These are phyloP conservation scores for Sarcophaga peregrina DNA, from an alignment of 1,140 invertebrate genomes.

Conservation along the genomic window DNA sequence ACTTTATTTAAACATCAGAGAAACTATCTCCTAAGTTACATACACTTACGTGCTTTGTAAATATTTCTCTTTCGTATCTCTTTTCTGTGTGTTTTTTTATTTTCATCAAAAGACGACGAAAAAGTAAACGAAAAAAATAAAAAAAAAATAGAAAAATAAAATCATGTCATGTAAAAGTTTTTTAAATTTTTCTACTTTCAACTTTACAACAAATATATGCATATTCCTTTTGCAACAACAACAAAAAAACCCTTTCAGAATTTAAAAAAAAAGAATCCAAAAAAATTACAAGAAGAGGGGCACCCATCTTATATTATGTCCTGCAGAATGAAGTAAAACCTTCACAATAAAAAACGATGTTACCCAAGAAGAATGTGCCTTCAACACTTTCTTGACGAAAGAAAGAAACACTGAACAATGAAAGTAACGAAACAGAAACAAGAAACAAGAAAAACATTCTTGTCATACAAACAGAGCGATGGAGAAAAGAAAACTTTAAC, in stretches of 20 bases:
- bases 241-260: too few relatives aligned
- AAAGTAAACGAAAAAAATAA: neutral
- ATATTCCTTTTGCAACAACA: too few relatives aligned
- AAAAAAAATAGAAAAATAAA: neutral
- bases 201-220: too few relatives aligned
- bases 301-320: too few relatives aligned
- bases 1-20: too few relatives aligned
- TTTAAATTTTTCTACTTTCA: neutral
- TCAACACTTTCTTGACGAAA: neutral
- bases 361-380: neutral
- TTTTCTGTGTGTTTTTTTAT: too few relatives aligned
- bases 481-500: neutral
- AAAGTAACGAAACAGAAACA: too few relatives aligned
- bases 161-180: neutral
- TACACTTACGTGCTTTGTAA: neutral
- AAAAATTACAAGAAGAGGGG: too few relatives aligned
- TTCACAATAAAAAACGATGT: neutral
- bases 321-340: neutral
- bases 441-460: neutral
- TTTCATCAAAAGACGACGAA: too few relatives aligned
- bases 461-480: constrained; percentile 1
- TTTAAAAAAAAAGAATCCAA: too few relatives aligned
- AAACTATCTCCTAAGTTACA: neutral
- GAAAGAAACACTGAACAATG: too few relatives aligned
- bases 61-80: neutral